Conservation (phyloP, 2,113 vertebrate genomes). For the Halichoerus grypus region DNA sequence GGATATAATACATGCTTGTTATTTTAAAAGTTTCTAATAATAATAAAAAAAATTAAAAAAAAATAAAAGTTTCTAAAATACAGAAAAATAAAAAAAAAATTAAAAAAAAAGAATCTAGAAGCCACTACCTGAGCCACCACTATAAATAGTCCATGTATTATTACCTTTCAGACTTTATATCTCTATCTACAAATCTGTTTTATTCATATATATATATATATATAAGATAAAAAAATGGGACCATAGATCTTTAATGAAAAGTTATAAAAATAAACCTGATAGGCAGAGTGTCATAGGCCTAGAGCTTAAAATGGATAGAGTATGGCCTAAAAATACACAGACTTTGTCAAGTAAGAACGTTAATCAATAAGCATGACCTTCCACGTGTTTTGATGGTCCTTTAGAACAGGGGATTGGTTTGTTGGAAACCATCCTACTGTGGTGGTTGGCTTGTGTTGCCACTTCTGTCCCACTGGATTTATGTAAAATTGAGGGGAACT, state of each 20-base stretch:
- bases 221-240: background rate
- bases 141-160: background rate
- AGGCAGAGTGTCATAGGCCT: background rate
- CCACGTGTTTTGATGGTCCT: background rate
- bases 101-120: conserved; percentile 30
- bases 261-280: conserved; percentile 20
- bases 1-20: background rate
- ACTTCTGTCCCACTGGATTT: background rate
- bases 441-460: background rate
- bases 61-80: conserved; percentile 45
- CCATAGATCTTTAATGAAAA: conserved; percentile 41
- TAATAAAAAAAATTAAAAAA: background rate
- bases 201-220: background rate
- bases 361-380: background rate
- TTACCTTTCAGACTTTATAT: background rate
- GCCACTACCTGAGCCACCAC: background rate
- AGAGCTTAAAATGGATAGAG: background rate
- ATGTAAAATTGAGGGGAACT: background rate
- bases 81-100: background rate
- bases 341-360: background rate
- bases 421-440: background rate
- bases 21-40: conserved; percentile 35
- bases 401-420: background rate
- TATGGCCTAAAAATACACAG: background rate
- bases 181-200: background rate